A percentile compares a stretch with the other conserved stretches of the same genome.
phyloP scores from a whole-genome alignment of 2,888 invertebrate genomes.

The Monoplex corrugatus region DNA sequence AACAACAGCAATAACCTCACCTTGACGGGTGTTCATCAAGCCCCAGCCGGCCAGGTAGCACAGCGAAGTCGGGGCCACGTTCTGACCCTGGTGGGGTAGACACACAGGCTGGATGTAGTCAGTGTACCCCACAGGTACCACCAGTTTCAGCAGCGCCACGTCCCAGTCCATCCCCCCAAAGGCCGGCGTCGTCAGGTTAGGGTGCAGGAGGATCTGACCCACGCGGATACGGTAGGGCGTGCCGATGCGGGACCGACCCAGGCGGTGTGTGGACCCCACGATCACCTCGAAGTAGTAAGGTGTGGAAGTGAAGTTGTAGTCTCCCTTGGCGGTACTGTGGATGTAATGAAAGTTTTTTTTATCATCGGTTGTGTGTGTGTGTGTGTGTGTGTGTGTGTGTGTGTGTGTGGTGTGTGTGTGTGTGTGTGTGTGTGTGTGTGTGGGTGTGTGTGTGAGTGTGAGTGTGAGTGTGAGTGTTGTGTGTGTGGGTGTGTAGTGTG shows the following conservation, averaged over 20 bases:
- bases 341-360: slow-evolving; percentile 58
- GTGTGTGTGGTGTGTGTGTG: too few species aligned
- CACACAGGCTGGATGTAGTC: slow-evolving; percentile 71
- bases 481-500: too few species aligned
- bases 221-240: slow-evolving; percentile 58
- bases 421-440: too few species aligned
- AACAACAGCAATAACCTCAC: slow-evolving; percentile 53
- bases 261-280: slow-evolving; percentile 61
- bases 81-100: slow-evolving; percentile 61
- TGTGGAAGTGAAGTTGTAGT: slow-evolving; percentile 60
- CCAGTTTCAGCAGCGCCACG: slow-evolving; percentile 68
- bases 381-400: too few species aligned
- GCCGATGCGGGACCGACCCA: slow-evolving; percentile 45
- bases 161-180: slow-evolving; percentile 66
- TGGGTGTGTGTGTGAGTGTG: too few species aligned
- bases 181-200: not conserved
- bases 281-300: slow-evolving; percentile 65
- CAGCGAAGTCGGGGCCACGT: slow-evolving; percentile 50
- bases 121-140: slow-evolving; percentile 61
- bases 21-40: slow-evolving; percentile 62
- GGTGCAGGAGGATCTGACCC: slow-evolving; percentile 59
- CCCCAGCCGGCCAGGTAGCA: slow-evolving; percentile 74
- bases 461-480: too few species aligned
- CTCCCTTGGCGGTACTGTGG: slow-evolving; percentile 29
- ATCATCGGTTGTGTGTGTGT: too few species aligned